phyloP scores from a whole-genome alignment of 2,113 vertebrate species.

The Cephalopterus ornatus region DNA sequence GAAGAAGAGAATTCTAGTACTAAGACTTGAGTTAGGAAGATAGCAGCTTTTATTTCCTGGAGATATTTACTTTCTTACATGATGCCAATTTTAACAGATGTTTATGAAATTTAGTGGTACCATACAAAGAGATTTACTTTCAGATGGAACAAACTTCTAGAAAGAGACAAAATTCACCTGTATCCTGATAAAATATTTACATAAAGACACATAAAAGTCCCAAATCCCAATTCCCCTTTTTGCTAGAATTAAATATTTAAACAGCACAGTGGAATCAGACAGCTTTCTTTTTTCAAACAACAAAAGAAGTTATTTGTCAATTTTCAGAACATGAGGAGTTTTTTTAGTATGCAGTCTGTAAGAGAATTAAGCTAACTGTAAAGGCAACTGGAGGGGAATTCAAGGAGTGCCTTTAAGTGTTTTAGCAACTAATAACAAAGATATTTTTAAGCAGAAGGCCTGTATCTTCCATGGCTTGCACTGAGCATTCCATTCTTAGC shows the following conservation, averaged over 20 bases:
- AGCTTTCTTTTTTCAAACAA: background rate
- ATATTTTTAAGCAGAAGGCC: background rate
- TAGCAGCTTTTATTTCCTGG: background rate
- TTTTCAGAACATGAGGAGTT: background rate
- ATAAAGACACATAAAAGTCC: background rate
- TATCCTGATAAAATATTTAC: background rate
- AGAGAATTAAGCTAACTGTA: background rate
- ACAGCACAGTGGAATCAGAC: background rate
- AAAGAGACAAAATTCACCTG: background rate
- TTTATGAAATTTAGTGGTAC: background rate
- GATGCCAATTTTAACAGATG: background rate
- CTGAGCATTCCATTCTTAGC: background rate
- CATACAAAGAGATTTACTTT: background rate
- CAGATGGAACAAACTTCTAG: background rate
- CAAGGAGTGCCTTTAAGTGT: background rate
- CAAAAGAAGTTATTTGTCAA: background rate
- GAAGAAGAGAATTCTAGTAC: background rate
- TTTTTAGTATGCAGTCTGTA: background rate
- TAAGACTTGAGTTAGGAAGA: background rate
- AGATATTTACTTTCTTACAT: background rate
- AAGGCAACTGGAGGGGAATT: background rate
- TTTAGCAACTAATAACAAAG: background rate
- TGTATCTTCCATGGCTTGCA: background rate
- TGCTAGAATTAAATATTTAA: background rate
- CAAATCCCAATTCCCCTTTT: background rate